Conservation (phyloP, 2,888 invertebrate species). For the Plutella xylostella region DNA sequence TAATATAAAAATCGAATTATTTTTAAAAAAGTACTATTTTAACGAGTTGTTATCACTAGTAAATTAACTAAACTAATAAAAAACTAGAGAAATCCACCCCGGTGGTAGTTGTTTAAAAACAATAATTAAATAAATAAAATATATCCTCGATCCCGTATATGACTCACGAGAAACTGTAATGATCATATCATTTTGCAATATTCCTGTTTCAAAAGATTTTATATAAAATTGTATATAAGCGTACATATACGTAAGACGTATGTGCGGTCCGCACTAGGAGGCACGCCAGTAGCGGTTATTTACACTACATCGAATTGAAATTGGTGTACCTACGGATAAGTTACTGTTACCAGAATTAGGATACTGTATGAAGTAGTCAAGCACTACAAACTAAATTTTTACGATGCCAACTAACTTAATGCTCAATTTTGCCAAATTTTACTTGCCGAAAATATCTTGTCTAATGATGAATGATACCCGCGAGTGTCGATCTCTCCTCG, state of each 20-base stretch:
- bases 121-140: not conserved
- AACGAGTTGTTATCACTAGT: slow-evolving; percentile 66
- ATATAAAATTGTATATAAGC: slow-evolving; percentile 4
- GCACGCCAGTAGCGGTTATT: slow-evolving; percentile 29
- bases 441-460: slow-evolving; percentile 26
- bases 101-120: slow-evolving; percentile 7
- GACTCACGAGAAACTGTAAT: not conserved
- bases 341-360: slow-evolving; percentile 65
- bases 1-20: slow-evolving; percentile 58
- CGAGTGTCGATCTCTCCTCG: not conserved
- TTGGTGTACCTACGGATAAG: slow-evolving; percentile 50
- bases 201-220: not conserved
- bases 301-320: slow-evolving; percentile 22
- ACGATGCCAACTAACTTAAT: slow-evolving; percentile 62
- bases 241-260: slow-evolving; percentile 2
- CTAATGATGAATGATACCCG: slow-evolving; percentile 21
- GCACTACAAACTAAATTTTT: slow-evolving; percentile 47
- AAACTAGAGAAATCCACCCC: slow-evolving; percentile 46
- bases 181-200: slow-evolving; percentile 8
- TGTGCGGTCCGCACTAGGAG: slow-evolving; percentile 22
- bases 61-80: slow-evolving; percentile 35
- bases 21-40: slow-evolving; percentile 58
- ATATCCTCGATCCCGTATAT: not conserved
- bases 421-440: slow-evolving; percentile 70
- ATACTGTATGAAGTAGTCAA: slow-evolving; percentile 43